Evolutionary conservation across 2,888 invertebrate genomes (phyloP), one percentile per base, ranked within the genome.

Genomic region (Clitarchus hookeri): DNA sequence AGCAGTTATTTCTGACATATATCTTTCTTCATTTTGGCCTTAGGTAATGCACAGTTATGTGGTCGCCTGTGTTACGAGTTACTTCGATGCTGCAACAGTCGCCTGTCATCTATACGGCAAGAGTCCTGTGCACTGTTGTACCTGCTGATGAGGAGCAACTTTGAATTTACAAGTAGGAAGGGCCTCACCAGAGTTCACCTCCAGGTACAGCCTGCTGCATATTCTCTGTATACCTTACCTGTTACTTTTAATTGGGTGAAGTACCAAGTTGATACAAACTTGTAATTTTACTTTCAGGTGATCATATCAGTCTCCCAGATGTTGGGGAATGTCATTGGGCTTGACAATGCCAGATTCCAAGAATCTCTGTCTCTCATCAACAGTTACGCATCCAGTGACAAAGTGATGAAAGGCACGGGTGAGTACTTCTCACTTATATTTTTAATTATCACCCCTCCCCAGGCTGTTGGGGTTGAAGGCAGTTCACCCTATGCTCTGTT

Each of bases 241-340:
- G n/a, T n/a, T 19, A 19, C 53, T 65, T n/a, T n/a, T 65, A 8
- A 23, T 65, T 23, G 65, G 11, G 65, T 65, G n/a, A 1, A 23
- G 8, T 65, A n/a, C 65, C 8, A 8, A 23, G 65, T 65, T n/a
- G n/a, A 23, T 23, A 65, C 8, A 9, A 16, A 65, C 19, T 16
- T 65, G n/a, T n/a, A 65, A n/a, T 65, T 65, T 6, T 9, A 16
- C n/a, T 65, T 91, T 26, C 92, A 96, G 95, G 97, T 98, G 54
- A 98, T 98, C 88, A 98, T 99, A 90, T 97, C 98, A 0, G 97
- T 99, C 23, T 98, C 98, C 0, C 97, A 98, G 91, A 95, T 99
- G 92, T 94, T 98, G 88, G 98, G 98, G 87, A 97, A 96, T 90
- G 95, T 97, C 9, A 96, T 96, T n/a, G 96, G 96, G 6, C 92